Conservation (phyloP, 2,113 vertebrate species). For the Irena cyanogastra region DNA sequence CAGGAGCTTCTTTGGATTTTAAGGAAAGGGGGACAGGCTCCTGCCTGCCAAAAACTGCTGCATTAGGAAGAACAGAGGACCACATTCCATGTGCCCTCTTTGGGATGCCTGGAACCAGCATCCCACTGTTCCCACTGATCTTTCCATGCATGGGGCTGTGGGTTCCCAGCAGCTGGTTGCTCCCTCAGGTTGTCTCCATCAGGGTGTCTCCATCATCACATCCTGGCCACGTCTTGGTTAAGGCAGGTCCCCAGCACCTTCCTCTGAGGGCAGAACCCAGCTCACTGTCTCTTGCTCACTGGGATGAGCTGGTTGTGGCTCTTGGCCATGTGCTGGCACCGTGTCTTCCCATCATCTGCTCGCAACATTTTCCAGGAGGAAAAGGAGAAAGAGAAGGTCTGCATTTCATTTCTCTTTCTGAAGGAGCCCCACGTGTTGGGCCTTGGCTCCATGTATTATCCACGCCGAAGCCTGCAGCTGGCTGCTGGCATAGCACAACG, state of each 20-base stretch:
- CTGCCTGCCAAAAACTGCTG: not conserved
- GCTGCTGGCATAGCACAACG: constrained; percentile 9
- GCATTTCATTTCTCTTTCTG: not conserved
- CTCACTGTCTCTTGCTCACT: not conserved
- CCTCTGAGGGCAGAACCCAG: not conserved
- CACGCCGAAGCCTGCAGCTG: constrained; percentile 4
- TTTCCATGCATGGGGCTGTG: rapidly evolving
- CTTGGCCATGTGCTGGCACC: rapidly evolving
- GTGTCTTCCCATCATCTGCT: not conserved
- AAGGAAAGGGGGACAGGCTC: not conserved
- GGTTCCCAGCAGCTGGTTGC: not conserved
- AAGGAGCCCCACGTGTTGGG: not conserved
- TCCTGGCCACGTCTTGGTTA: not conserved
- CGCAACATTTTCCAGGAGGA: not conserved
- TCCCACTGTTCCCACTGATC: not conserved
- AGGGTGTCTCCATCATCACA: rapidly evolving
- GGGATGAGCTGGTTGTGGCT: not conserved
- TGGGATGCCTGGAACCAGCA: not conserved
- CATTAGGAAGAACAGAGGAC: not conserved
- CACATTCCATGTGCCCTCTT: not conserved
- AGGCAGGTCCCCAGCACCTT: not conserved
- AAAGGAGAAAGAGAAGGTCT: not conserved
- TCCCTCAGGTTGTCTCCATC: rapidly evolving
- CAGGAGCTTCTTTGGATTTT: not conserved
- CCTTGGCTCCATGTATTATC: not conserved